Base-by-base conservation (phyloP, 2,113 vertebrate species). In the Stictonetta naevosa region DNA sequence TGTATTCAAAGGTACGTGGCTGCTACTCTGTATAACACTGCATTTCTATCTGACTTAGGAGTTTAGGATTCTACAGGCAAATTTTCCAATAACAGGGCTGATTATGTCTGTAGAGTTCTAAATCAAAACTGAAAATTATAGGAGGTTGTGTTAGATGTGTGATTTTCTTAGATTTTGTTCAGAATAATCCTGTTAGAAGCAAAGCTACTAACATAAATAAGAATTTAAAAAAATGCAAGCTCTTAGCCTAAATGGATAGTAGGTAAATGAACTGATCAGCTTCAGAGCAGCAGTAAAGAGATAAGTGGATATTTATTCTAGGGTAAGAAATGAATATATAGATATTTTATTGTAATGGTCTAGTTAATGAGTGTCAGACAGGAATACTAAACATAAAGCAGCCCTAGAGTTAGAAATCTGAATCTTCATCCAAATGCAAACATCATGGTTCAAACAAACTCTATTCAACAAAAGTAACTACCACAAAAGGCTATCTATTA, bases 1-100 rank as follows among this genome's bases (percentile, higher is more conserved):
- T 78, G 52, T 34, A 19, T 60, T 90, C 90, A 86, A 92, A 94
- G 42, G 69, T n/a, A 90, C 2, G 0, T 34, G 60, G 56, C 28
- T 91, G 80, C 55, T 75, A 11, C 68, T 74, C 76, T 74, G 46
- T 13, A 42, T 18, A 21, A 78, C 62, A 33, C 48, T 52, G 48
- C 15, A 1, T 17, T 82, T 72, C 77, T 84, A 8, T 36, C 80
- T 84, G 80, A 22, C 42, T 63, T 21, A 64, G 60, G 60, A 60
- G 20, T 72, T 91, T 72, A 55, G 69, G 36, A 60, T n/a, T 72
- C 20, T 90, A 18, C 69, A 66, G 34, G 46, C 26, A 75, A 81
- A 56, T 92, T 84, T 96, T 72, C 56, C 93, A 52, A 81, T 88
- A 86, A 72, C 34, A 53, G 26, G 88, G 33, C 38, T 89, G 83